Conservation (phyloP, 2,888 invertebrate genomes). For the Diplolepis rosae region DNA sequence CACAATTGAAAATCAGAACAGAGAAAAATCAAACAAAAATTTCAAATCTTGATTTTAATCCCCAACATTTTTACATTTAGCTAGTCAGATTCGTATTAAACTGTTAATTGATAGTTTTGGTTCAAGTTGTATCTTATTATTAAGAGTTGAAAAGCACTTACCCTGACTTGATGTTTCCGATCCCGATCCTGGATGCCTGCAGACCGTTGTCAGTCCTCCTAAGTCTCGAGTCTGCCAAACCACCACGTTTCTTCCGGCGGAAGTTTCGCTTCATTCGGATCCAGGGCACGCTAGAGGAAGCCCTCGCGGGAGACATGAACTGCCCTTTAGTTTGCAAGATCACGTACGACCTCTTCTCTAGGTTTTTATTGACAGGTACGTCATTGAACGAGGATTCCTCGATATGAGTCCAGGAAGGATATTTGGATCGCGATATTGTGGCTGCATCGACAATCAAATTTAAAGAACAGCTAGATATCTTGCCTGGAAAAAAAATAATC, state of each 20-base stretch:
- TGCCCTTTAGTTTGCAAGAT: conserved; percentile 43
- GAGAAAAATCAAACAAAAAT: too few species aligned
- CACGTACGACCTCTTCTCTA: conserved; percentile 44
- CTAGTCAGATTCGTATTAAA: too few species aligned
- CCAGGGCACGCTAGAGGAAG: conserved; percentile 44
- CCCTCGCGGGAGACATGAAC: conserved; percentile 44
- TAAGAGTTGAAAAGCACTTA: conserved; percentile 33
- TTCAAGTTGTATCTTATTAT: not conserved
- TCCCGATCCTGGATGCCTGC: conserved; percentile 35
- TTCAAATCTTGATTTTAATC: too few species aligned
- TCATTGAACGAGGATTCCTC: conserved; percentile 38
- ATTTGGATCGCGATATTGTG: conserved; percentile 41
- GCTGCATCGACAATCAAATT: conserved; percentile 34
- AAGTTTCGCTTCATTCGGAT: conserved; percentile 43
- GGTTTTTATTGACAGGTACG: conserved; percentile 40
- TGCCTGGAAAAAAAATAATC: conserved; percentile 29
- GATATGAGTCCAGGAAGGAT: conserved; percentile 35
- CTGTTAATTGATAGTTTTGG: too few species aligned
- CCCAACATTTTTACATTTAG: too few species aligned
- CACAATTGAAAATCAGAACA: not conserved
- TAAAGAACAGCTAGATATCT: conserved; percentile 34
- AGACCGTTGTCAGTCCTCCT: conserved; percentile 37
- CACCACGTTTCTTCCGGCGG: conserved; percentile 45
- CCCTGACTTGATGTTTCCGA: conserved; percentile 32
- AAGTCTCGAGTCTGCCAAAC: conserved; percentile 36